Percentiles rank a stretch among this genome's conserved stretches.
Evolutionary conservation across 92 coral and sea anemone species (phyloP).

Genomic region (Umimayanthus chanpuru): DNA sequence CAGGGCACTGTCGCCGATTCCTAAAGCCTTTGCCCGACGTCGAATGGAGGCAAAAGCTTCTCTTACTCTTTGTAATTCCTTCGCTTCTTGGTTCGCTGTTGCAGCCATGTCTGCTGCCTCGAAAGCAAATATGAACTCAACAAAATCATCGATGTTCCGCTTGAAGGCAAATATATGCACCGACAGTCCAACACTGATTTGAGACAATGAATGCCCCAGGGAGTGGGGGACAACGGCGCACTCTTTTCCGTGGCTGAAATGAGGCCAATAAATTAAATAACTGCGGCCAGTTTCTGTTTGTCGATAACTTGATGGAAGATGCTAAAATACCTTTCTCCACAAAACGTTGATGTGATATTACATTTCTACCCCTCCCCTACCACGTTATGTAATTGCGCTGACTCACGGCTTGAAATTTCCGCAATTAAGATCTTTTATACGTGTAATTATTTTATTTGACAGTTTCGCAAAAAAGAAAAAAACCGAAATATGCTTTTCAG

Average conservation of each 20-base stretch:
- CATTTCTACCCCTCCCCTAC: background rate
- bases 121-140: background rate
- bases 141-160: conserved; percentile 3
- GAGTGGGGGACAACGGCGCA: background rate
- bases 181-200: background rate
- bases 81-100: conserved; percentile 31
- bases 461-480: background rate
- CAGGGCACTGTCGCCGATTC: conserved; percentile 73
- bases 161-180: background rate
- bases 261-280: background rate
- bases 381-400: background rate
- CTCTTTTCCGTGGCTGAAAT: background rate
- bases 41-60: conserved; percentile 78
- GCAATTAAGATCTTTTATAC: background rate
- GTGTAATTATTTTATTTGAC: background rate
- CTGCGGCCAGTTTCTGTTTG: background rate
- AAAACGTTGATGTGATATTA: background rate
- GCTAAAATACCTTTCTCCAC: background rate
- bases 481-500: background rate
- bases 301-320: background rate
- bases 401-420: background rate
- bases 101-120: conserved; percentile 49
- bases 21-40: conserved; percentile 77
- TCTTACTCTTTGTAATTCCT: conserved; percentile 54
- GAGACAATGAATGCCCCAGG: background rate